These are phyloP conservation scores for Platalea minor DNA, from an alignment of 2,797 vertebrate genomes.

Conservation along the genomic window DNA sequence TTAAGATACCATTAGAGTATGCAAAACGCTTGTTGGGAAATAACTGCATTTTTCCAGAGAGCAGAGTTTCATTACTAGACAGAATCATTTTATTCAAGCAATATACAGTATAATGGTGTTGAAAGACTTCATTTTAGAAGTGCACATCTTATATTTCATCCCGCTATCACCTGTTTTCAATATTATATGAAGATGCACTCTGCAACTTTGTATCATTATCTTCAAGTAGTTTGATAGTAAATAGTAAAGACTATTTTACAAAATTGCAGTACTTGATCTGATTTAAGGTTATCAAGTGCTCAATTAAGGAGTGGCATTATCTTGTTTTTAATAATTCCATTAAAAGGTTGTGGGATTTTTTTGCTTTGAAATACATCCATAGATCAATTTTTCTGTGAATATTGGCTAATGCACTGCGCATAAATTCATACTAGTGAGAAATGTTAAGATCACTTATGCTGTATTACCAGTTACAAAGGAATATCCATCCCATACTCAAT, in stretches of 20 bases:
- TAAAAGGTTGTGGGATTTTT: background rate
- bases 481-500: background rate
- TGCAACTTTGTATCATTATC: background rate
- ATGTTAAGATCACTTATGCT: background rate
- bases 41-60: background rate
- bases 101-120: background rate
- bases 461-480: background rate
- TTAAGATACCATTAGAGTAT: background rate
- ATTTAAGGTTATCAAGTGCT: background rate
- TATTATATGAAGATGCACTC: background rate
- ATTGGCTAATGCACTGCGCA: rapidly evolving
- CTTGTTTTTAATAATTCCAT: background rate
- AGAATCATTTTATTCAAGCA: background rate
- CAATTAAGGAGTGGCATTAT: background rate
- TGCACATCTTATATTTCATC: rapidly evolving
- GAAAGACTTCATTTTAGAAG: background rate
- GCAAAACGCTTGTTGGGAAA: background rate
- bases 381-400: background rate
- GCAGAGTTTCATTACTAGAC: background rate
- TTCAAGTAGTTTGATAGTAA: background rate
- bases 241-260: background rate
- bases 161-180: background rate
- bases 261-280: background rate
- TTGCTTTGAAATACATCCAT: background rate
- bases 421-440: background rate